phyloP scores from a whole-genome alignment of 1,140 invertebrate genomes.

The Diorhabda sublineata region DNA sequence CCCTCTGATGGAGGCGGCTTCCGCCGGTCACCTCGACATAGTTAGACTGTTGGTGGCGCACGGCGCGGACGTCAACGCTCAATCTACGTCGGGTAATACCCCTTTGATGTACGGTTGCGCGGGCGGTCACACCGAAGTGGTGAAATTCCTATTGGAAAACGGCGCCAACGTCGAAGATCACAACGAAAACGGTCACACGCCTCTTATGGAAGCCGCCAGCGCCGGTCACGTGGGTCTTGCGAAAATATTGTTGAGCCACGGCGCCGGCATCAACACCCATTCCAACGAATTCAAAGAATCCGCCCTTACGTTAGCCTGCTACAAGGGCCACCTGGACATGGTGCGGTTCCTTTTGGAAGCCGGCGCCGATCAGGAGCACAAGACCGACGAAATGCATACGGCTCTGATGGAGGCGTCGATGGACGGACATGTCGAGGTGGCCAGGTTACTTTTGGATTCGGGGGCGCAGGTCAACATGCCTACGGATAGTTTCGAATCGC shows the following conservation, averaged over 20 bases:
- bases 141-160: slow-evolving; percentile 80
- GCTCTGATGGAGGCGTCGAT: slow-evolving; percentile 99
- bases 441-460: slow-evolving; percentile 87
- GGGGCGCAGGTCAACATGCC: slow-evolving; percentile 97
- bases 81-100: slow-evolving; percentile 94
- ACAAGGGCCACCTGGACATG: slow-evolving; percentile 61
- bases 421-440: slow-evolving; percentile 95
- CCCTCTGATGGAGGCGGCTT: slow-evolving; percentile 94
- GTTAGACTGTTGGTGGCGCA: slow-evolving; percentile 86
- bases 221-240: slow-evolving; percentile 94
- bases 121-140: slow-evolving; percentile 91
- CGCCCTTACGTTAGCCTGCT: slow-evolving; percentile 92
- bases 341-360: slow-evolving; percentile 91
- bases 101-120: slow-evolving; percentile 98
- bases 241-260: slow-evolving; percentile 85
- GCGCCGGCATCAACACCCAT: slow-evolving; percentile 96
- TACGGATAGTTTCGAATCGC: slow-evolving; percentile 98
- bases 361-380: slow-evolving; percentile 94
- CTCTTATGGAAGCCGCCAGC: slow-evolving; percentile 97
- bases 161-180: slow-evolving; percentile 97
- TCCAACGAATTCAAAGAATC: slow-evolving; percentile 98
- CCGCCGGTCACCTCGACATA: slow-evolving; percentile 91
- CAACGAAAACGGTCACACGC: slow-evolving; percentile 98
- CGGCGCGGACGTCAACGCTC: slow-evolving; percentile 93
- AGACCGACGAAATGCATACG: slow-evolving; percentile 99